These are phyloP conservation scores for Phalacrocorax carbo DNA, from an alignment of 2,113 vertebrate species.

Conservation along the genomic window DNA sequence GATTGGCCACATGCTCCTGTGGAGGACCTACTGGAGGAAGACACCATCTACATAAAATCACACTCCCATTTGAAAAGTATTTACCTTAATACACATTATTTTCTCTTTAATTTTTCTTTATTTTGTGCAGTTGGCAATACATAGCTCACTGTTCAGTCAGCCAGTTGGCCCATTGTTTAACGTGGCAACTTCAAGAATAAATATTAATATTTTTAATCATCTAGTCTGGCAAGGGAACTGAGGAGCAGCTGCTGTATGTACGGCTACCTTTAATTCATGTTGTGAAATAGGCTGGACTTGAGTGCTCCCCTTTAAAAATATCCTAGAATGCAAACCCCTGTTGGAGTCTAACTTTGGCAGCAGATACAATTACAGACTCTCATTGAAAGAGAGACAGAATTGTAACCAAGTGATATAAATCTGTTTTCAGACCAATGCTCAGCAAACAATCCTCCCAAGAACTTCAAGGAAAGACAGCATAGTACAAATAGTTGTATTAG, in stretches of 20 bases:
- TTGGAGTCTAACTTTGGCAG: not conserved
- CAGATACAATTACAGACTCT: not conserved
- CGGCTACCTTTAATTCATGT: not conserved
- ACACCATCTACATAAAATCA: not conserved
- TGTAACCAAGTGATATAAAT: not conserved
- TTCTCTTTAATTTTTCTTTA: not conserved
- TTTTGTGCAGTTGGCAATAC: conserved; percentile 15
- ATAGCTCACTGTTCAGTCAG: not conserved
- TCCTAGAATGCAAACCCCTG: not conserved
- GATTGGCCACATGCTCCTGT: not conserved
- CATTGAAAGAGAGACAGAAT: not conserved
- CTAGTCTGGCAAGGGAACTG: conserved; percentile 10
- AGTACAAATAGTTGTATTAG: not conserved
- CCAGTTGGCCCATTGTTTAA: not conserved
- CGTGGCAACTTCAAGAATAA: conserved; percentile 35
- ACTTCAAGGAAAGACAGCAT: not conserved
- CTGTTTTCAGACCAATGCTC: conserved; percentile 16
- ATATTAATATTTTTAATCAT: conserved; percentile 51
- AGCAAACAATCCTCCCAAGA: not conserved
- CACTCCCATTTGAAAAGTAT: not conserved
- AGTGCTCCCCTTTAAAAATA: not conserved
- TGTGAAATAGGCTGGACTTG: not conserved
- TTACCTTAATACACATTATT: not conserved
- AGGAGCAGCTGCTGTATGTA: conserved; percentile 17
- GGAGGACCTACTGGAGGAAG: not conserved